Base-by-base conservation (phyloP, 1,140 invertebrate species). In the Hycleus phaleratus region DNA sequence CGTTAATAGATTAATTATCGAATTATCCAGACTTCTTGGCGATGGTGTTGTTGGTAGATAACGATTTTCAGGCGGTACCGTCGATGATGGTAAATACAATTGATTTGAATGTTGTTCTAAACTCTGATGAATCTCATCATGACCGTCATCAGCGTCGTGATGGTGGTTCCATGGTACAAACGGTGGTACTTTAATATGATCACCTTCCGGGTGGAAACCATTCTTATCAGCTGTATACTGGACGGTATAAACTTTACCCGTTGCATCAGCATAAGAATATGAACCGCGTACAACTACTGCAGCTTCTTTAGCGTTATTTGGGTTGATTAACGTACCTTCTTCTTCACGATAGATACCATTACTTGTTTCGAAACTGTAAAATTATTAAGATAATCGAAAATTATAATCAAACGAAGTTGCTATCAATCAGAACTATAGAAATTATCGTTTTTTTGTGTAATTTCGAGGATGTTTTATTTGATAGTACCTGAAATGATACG, bases 301-400 rank as follows among this genome's bases (percentile, higher is more conserved):
- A n/a, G 51, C 50, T 12, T 59, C 38, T 18, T 82, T 73, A 26
- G 78, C 75, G 61, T 79, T 78, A 10, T 71, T 64, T 8, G 40
- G 40, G 60, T 83, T 80, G 61, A 79, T 80, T 49, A 82, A 73
- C 50, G 79, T 73, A 0, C 81, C 86, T 56, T 78, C 74, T 68
- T 87, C 85, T 64, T 82, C 73, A 9, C 77, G 78, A 2, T 77
- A 71, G 10, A 83, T 82, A 7, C 85, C 86, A 65, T 89, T 82
- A 12, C 78, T 85, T 4, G 25, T n/a, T 48, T 48, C 10, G 10
- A 48, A 48, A 26, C 32, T 26, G 25, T n/a, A 26, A 48, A 26
- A 47, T 3, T 9, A 25, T 9, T 24, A 47, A 47, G 1, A 18
- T 0, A 18, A 18, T 18, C 18, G 18, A 18, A 18, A 18, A 18